These are phyloP conservation scores for Crocallis elinguaria DNA, from an alignment of 2,888 invertebrate genomes.

Conservation along the genomic window DNA sequence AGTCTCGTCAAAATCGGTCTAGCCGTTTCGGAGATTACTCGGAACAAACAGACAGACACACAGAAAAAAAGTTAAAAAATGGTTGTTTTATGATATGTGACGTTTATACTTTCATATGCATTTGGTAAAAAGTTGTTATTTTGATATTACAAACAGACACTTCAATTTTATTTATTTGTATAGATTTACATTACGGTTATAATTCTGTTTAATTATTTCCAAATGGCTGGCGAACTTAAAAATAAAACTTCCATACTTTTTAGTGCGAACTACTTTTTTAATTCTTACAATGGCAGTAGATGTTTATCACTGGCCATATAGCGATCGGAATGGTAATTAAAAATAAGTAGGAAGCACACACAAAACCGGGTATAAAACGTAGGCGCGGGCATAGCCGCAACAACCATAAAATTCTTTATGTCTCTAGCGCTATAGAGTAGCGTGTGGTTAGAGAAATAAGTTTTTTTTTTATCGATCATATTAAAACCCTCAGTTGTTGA, in stretches of 20 bases:
- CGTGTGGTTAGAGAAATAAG: constrained; percentile 45
- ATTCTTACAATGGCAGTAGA: constrained; percentile 51
- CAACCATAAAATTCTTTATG: constrained; percentile 72
- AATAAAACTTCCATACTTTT: constrained; percentile 8
- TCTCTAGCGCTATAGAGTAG: constrained; percentile 58
- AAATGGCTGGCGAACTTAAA: neutral
- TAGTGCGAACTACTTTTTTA: constrained; percentile 50
- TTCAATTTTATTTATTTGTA: no score
- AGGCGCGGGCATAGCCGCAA: constrained; percentile 64
- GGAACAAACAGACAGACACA: no score
- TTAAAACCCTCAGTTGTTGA: no score
- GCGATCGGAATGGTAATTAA: constrained; percentile 78
- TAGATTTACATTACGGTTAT: no score
- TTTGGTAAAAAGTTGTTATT: no score
- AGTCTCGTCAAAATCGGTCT: no score
- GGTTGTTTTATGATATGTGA: no score
- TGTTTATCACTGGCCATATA: constrained; percentile 65
- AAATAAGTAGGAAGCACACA: constrained; percentile 73
- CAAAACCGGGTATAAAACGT: constrained; percentile 67
- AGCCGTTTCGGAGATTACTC: no score
- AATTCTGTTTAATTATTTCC: neutral
- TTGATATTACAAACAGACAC: no score
- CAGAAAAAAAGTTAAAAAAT: no score
- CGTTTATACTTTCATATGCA: no score
- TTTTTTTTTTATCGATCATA: no score